phyloP scores from a whole-genome alignment of 2,888 invertebrate species.

The Linnaemya vulpina region DNA sequence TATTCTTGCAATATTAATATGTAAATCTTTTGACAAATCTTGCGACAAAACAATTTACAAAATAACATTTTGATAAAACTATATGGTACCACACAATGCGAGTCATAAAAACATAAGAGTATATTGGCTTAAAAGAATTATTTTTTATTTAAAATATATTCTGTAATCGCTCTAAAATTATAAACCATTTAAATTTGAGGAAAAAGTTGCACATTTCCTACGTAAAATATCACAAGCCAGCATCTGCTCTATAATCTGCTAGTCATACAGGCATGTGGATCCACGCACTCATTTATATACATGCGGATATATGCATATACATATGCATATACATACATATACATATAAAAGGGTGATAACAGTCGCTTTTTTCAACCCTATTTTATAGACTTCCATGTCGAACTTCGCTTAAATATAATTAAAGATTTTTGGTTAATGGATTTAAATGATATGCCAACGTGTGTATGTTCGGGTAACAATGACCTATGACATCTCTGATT shows the following conservation, averaged over 20 bases:
- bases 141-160: neutral
- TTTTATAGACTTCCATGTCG: slow-evolving; percentile 31
- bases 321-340: neutral
- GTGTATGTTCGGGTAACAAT: slow-evolving; percentile 17
- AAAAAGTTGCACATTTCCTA: slow-evolving; percentile 37
- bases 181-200: slow-evolving; percentile 43
- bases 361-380: slow-evolving; percentile 64
- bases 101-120: neutral
- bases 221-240: slow-evolving; percentile 31
- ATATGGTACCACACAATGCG: neutral
- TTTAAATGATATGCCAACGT: slow-evolving; percentile 5
- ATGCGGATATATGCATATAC: neutral
- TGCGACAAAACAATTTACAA: too few species aligned
- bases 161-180: neutral
- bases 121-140: neutral
- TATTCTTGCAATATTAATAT: too few species aligned
- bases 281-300: neutral
- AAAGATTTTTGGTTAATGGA: slow-evolving; percentile 24
- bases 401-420: slow-evolving; percentile 30
- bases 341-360: slow-evolving; percentile 61
- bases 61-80: neutral
- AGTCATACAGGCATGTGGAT: neutral
- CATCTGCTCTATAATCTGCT: slow-evolving; percentile 35
- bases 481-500: slow-evolving; percentile 52
- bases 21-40: too few species aligned